Conservation (phyloP, 2,797 vertebrate genomes). For the Zalophus californianus region DNA sequence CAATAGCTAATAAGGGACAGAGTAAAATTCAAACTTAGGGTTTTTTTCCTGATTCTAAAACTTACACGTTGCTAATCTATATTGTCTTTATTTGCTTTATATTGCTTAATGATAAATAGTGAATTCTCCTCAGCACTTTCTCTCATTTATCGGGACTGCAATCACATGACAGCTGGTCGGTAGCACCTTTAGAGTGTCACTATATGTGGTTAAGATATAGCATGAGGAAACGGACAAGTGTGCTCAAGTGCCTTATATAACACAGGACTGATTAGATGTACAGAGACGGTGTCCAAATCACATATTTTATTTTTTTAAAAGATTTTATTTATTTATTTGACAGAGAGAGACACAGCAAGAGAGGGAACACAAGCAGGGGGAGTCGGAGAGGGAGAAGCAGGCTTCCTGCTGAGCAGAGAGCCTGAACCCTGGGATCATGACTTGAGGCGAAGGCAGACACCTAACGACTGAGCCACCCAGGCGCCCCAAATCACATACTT, state of each 20-base stretch:
- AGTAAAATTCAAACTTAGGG: background rate
- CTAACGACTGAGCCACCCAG: too few relatives aligned
- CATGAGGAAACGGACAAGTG: background rate
- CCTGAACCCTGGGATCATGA: too few relatives aligned
- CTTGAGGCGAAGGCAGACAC: too few relatives aligned
- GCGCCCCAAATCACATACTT: background rate
- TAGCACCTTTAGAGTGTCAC: background rate
- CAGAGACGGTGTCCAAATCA: fast-evolving
- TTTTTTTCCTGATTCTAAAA: background rate
- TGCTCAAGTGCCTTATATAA: background rate
- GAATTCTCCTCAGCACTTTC: background rate
- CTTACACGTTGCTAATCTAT: background rate
- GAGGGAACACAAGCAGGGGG: too few relatives aligned
- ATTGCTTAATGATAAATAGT: background rate
- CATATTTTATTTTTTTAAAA: background rate
- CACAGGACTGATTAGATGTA: background rate
- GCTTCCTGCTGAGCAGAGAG: too few relatives aligned
- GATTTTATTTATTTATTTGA: too few relatives aligned
- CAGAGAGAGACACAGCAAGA: too few relatives aligned
- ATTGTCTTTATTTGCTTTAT: background rate
- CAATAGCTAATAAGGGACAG: background rate
- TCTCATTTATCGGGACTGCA: background rate
- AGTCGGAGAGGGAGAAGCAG: too few relatives aligned
- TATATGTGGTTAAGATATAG: background rate
- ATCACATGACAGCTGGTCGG: background rate